phyloP scores from a whole-genome alignment of 2,113 vertebrate genomes.

The Herpetotheres cachinnans region DNA sequence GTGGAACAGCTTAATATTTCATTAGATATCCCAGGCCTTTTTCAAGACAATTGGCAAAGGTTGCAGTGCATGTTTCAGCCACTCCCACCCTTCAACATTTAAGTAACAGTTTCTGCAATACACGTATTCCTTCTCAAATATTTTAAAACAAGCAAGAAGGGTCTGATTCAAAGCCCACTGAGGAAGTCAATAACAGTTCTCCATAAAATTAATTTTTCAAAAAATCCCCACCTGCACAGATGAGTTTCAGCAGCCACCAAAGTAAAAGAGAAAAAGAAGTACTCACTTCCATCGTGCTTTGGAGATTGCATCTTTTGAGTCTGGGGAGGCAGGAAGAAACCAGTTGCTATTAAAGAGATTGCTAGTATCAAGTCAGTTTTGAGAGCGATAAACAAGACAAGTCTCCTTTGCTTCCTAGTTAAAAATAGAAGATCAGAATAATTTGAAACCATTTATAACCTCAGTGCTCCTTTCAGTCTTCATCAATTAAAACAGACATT shows the following conservation, averaged over 20 bases:
- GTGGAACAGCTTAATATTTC: background rate
- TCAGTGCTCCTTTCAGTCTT: background rate
- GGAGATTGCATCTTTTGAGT: background rate
- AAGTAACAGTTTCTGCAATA: background rate
- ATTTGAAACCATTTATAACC: background rate
- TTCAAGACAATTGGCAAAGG: background rate
- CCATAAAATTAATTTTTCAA: background rate
- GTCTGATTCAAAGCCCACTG: background rate
- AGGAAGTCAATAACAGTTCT: background rate
- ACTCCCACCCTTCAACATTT: background rate
- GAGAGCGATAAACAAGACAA: background rate
- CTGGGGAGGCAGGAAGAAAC: background rate
- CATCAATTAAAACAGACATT: background rate
- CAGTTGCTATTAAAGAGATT: background rate
- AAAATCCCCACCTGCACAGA: background rate
- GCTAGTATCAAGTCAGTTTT: background rate
- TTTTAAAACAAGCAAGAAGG: background rate
- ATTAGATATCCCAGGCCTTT: background rate
- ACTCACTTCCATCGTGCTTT: background rate
- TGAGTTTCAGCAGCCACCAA: background rate
- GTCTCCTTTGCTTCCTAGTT: too few relatives aligned
- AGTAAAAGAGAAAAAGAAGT: background rate
- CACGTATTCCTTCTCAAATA: background rate
- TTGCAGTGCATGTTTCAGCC: background rate
- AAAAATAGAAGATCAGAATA: background rate